phyloP scores from a whole-genome alignment of 1,140 invertebrate genomes.

The Reticulitermes speratus region DNA sequence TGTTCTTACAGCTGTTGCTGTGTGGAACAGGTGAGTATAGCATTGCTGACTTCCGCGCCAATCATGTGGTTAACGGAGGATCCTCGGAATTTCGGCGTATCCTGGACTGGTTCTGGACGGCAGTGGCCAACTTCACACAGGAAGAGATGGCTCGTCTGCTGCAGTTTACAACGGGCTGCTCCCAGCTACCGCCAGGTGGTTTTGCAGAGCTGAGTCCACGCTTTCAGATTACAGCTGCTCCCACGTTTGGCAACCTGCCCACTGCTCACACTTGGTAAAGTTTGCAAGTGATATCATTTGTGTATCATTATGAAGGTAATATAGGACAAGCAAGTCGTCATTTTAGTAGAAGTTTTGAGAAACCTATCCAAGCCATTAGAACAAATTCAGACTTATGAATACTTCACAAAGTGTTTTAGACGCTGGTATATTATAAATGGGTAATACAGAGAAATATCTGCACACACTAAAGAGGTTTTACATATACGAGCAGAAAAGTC shows the following conservation, averaged over 20 bases:
- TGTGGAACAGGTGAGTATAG: constrained; percentile 93
- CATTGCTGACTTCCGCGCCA: constrained; percentile 82
- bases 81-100: constrained; percentile 81
- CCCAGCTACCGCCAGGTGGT: constrained; percentile 87
- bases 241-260: constrained; percentile 85
- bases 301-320: neutral
- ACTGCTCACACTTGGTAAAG: constrained; percentile 89
- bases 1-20: constrained; percentile 67
- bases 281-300: neutral
- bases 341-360: neutral
- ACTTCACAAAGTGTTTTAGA: no score
- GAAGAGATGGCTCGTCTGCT: constrained; percentile 91
- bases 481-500: no score
- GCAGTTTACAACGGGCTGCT: constrained; percentile 93
- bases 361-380: neutral
- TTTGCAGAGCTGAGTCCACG: constrained; percentile 83
- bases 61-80: constrained; percentile 83
- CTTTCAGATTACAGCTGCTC: constrained; percentile 87
- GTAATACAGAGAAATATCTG: no score
- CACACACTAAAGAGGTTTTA: no score
- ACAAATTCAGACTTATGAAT: no score
- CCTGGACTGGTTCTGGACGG: constrained; percentile 93
- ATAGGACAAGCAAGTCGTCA: neutral
- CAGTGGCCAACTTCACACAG: constrained; percentile 85
- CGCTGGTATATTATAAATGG: no score